A percentile compares a stretch with the other conserved stretches of the same genome.
Evolutionary conservation across 1,140 invertebrate genomes (phyloP).

Genomic region (Papilio dardanus): DNA sequence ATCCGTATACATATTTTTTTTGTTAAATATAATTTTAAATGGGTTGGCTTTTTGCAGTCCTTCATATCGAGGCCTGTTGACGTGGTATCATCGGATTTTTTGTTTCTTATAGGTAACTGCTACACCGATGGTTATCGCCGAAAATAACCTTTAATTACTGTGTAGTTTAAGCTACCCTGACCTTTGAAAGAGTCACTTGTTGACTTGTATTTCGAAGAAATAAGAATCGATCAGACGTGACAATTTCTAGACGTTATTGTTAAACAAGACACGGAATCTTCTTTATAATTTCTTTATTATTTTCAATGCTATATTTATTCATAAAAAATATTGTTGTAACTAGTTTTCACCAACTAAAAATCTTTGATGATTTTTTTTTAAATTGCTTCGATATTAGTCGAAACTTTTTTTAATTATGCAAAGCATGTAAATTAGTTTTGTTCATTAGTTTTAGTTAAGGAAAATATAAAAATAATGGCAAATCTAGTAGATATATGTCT

Average conservation of each 20-base stretch:
- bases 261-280: no score
- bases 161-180: constrained; percentile 78
- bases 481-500: constrained; percentile 39
- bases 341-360: background rate
- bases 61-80: constrained; percentile 62
- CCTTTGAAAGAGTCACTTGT: constrained; percentile 71
- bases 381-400: no score
- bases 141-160: constrained; percentile 82
- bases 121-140: constrained; percentile 80
- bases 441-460: background rate
- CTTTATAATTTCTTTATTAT: background rate
- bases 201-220: constrained; percentile 54
- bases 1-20: constrained; percentile 18
- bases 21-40: constrained; percentile 52
- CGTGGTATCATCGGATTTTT: constrained; percentile 70
- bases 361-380: background rate
- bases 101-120: constrained; percentile 75
- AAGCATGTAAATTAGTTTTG: background rate
- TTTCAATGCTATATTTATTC: background rate
- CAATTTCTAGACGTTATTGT: background rate
- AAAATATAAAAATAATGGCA: constrained; percentile 21
- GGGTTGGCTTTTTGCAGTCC: constrained; percentile 64
- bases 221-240: constrained; percentile 56
- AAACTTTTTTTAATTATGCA: background rate
- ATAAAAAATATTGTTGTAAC: background rate